Evolutionary conservation across 1,140 invertebrate species (phyloP).

Genomic region (Aphelinus certus): DNA sequence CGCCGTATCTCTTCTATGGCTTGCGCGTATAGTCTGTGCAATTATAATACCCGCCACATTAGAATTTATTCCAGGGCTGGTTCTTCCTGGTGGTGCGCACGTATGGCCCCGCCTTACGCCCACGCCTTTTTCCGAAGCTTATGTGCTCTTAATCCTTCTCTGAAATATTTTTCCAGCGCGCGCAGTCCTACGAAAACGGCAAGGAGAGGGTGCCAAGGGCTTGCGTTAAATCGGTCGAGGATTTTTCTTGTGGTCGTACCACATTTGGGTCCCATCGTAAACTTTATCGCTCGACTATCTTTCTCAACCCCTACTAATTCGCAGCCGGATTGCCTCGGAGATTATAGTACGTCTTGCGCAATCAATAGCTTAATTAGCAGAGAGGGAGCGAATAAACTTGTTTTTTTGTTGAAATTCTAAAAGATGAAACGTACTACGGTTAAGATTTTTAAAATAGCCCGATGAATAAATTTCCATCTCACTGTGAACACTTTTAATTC

Average conservation of each 20-base stretch:
- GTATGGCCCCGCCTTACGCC: constrained; percentile 34
- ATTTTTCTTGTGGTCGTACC: constrained; percentile 48
- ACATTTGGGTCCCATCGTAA: constrained; percentile 5
- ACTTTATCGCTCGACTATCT: constrained; percentile 12
- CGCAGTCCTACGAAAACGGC: neutral
- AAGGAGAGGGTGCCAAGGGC: constrained; percentile 20
- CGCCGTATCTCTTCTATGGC: constrained; percentile 47
- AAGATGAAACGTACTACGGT: no score
- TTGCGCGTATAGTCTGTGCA: constrained; percentile 57
- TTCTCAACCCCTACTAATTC: constrained; percentile 7
- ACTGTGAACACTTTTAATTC: no score
- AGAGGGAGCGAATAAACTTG: no score
- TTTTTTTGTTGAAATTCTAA: no score
- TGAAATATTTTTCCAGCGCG: constrained; percentile 46
- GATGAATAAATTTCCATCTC: no score
- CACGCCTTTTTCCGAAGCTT: constrained; percentile 64
- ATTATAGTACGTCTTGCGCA: no score
- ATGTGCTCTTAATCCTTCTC: constrained; percentile 60
- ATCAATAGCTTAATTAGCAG: no score
- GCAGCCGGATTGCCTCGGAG: no score
- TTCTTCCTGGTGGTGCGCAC: constrained; percentile 3
- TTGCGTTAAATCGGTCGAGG: constrained; percentile 51
- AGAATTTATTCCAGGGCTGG: constrained; percentile 62
- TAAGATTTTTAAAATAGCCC: no score
- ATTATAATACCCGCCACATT: constrained; percentile 66